phyloP scores from a whole-genome alignment of 1,140 invertebrate genomes.

The Aphidius ervi region DNA sequence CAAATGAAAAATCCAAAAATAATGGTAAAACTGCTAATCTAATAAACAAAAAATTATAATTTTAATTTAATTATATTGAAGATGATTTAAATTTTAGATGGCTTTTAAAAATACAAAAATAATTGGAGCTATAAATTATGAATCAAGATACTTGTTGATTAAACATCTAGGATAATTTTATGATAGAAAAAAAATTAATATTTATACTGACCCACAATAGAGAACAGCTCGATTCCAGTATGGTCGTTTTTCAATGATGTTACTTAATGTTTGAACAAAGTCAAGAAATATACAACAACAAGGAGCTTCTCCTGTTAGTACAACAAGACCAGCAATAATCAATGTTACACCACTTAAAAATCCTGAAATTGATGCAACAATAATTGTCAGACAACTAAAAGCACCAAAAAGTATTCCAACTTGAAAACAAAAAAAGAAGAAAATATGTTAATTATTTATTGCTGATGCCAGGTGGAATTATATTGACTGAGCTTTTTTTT shows the following conservation, averaged over 20 bases:
- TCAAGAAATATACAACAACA: constrained; percentile 94
- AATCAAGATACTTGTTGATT: background rate
- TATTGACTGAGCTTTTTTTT: background rate
- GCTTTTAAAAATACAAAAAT: too few species aligned
- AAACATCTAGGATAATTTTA: background rate
- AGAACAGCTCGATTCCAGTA: constrained; percentile 86
- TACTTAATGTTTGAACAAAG: constrained; percentile 79
- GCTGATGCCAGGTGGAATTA: background rate
- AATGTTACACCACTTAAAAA: constrained; percentile 82
- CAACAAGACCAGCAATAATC: constrained; percentile 82
- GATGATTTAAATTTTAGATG: too few species aligned
- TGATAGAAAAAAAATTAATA: background rate
- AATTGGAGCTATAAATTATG: too few species aligned
- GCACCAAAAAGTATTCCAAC: constrained; percentile 86
- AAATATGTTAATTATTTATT: constrained; percentile 11
- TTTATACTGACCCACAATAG: constrained; percentile 74
- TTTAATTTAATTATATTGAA: too few species aligned
- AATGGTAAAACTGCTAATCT: constrained; percentile 76
- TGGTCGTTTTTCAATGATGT: constrained; percentile 76
- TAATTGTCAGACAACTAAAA: constrained; percentile 71
- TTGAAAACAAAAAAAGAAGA: constrained; percentile 45
- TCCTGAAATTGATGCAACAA: constrained; percentile 62
- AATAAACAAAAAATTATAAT: constrained; percentile 32
- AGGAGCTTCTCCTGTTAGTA: constrained; percentile 85
- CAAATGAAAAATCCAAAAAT: constrained; percentile 70